These are phyloP conservation scores for Petrocephalus microphthalmus DNA, from an alignment of 2,113 vertebrate species.

Conservation along the genomic window DNA sequence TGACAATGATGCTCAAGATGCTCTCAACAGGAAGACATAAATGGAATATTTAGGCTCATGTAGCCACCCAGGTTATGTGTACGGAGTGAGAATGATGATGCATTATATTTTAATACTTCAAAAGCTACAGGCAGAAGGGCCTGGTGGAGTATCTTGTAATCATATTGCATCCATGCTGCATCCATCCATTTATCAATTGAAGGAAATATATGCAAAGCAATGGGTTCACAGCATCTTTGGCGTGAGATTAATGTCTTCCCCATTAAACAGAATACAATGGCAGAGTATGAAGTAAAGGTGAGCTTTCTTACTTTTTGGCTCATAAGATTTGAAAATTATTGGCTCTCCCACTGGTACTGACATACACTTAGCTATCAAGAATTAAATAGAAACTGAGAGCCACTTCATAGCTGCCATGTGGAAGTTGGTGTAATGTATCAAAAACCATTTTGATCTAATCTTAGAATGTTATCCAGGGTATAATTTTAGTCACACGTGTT, in stretches of 20 bases:
- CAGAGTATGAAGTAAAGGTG: neutral
- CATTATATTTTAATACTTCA: neutral
- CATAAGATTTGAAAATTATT: neutral
- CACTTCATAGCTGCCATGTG: neutral
- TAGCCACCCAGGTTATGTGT: neutral
- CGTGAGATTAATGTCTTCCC: neutral
- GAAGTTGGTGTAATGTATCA: neutral
- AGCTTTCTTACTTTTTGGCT: neutral
- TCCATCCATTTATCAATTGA: neutral
- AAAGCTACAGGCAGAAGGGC: neutral
- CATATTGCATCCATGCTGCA: neutral
- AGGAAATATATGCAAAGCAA: neutral
- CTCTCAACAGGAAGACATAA: neutral
- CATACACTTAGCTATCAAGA: neutral
- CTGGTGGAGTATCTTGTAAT: neutral
- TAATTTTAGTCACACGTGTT: neutral
- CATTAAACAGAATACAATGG: neutral
- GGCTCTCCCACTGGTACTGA: neutral
- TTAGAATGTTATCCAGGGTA: neutral
- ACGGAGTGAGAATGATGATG: neutral
- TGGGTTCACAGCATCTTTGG: constrained; percentile 2
- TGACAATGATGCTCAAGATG: neutral
- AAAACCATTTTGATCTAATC: neutral
- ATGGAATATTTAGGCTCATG: neutral
- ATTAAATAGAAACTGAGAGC: neutral